Conservation (phyloP, 2,113 vertebrate genomes). For the Aleadryas rufinucha region DNA sequence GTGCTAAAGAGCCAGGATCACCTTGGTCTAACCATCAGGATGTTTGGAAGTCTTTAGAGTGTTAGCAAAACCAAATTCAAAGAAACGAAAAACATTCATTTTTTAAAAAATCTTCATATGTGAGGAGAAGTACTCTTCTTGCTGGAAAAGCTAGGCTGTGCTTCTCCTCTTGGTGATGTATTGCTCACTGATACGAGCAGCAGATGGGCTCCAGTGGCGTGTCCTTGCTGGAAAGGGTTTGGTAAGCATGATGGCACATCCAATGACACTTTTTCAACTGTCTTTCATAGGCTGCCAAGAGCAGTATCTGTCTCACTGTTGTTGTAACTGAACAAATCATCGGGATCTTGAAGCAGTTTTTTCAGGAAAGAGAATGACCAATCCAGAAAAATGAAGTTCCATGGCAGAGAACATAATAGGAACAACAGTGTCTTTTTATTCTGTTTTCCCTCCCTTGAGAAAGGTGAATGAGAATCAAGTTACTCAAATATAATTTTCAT, state of each 20-base stretch:
- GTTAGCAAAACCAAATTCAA: not conserved
- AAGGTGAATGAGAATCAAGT: not conserved
- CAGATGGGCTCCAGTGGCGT: not conserved
- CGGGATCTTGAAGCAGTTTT: not conserved
- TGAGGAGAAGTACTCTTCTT: not conserved
- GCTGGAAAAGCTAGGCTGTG: not conserved
- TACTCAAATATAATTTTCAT: not conserved
- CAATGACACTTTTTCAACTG: not conserved
- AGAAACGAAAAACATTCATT: not conserved
- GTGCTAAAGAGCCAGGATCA: not conserved
- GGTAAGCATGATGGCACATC: rapidly evolving
- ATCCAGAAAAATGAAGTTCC: not conserved
- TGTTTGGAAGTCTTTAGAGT: not conserved
- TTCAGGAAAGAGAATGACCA: not conserved
- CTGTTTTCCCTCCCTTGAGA: not conserved
- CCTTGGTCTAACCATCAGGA: not conserved
- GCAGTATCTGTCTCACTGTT: not conserved
- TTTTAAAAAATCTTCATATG: not conserved
- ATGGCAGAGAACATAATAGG: not conserved
- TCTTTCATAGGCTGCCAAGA: not conserved
- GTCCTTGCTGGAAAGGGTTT: not conserved
- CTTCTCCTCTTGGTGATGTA: not conserved
- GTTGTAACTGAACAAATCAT: not conserved
- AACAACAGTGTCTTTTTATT: not conserved
- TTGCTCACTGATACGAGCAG: not conserved